Conservation (phyloP, 2,888 invertebrate genomes). For the Coleophora deauratella region DNA sequence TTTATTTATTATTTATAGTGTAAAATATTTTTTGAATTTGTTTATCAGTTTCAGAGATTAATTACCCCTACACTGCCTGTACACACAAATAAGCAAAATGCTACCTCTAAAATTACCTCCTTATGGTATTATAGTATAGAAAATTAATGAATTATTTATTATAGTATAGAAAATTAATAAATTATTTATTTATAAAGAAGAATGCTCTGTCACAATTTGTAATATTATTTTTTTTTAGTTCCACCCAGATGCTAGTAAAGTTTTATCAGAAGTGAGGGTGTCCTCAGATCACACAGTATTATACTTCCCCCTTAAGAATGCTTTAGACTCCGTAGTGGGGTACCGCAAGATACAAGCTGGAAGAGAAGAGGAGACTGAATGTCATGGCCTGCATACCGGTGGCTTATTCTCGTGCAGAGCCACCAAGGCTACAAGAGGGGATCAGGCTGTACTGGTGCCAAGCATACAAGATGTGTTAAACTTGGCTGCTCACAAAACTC, state of each 20-base stretch:
- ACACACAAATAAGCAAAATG: too few relatives aligned
- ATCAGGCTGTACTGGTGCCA: constrained; percentile 67
- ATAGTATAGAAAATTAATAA: too few relatives aligned
- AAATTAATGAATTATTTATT: too few relatives aligned
- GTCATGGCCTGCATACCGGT: constrained; percentile 46
- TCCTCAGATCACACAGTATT: constrained; percentile 67
- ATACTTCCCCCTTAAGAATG: constrained; percentile 79
- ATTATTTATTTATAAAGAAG: too few relatives aligned
- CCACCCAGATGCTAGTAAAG: constrained; percentile 54
- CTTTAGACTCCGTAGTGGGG: constrained; percentile 76
- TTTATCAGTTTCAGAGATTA: too few relatives aligned
- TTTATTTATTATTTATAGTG: too few relatives aligned
- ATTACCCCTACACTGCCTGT: too few relatives aligned
- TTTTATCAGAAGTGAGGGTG: constrained; percentile 71
- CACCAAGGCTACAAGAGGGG: constrained; percentile 41
- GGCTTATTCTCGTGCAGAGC: constrained; percentile 53
- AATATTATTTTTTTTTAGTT: constrained; percentile 40
- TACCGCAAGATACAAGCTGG: constrained; percentile 74
- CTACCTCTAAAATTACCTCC: too few relatives aligned
- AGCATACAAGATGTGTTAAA: constrained; percentile 57
- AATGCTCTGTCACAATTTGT: too few relatives aligned
- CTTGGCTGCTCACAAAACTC: constrained; percentile 60
- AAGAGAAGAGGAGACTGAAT: constrained; percentile 47
- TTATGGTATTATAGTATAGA: too few relatives aligned
- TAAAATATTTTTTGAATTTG: too few relatives aligned